phyloP scores from a whole-genome alignment of 2,888 invertebrate genomes.

The Lobophora halterata region DNA sequence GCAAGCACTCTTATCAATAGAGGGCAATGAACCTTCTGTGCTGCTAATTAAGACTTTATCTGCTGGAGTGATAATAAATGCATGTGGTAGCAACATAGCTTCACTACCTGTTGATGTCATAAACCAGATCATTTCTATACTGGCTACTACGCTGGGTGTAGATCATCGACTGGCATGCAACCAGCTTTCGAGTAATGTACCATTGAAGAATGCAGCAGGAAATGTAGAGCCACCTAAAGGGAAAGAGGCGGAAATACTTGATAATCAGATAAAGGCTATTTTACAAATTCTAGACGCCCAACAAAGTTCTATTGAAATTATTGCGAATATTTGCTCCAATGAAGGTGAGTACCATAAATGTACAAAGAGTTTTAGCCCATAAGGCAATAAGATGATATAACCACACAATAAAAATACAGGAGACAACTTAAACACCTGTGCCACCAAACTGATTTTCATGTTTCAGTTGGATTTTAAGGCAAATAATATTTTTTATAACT shows the following conservation, averaged over 20 bases:
- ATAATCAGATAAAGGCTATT: conserved; percentile 71
- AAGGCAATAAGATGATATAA: conserved; percentile 3
- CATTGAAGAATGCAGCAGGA: conserved; percentile 53
- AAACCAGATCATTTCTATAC: conserved; percentile 70
- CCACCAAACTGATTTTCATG: too few species aligned
- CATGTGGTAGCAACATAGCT: conserved; percentile 64
- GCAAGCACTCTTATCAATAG: conserved; percentile 59
- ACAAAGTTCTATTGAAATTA: conserved; percentile 84
- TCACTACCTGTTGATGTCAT: conserved; percentile 67
- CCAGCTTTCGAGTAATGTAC: conserved; percentile 71
- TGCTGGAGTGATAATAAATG: conserved; percentile 81
- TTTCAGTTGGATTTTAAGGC: too few species aligned
- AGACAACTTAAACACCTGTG: too few species aligned
- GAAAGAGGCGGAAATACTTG: conserved; percentile 62
- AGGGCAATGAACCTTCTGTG: conserved; percentile 60
- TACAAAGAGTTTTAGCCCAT: too few species aligned
- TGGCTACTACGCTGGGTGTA: conserved; percentile 75
- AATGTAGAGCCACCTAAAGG: conserved; percentile 54
- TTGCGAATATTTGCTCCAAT: conserved; percentile 85
- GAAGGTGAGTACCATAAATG: conserved; percentile 75
- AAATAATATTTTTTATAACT: too few species aligned
- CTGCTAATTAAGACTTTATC: conserved; percentile 79
- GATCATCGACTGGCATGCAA: conserved; percentile 77
- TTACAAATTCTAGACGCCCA: conserved; percentile 83
- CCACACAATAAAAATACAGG: too few species aligned